Evolutionary conservation across 2,797 vertebrate species (phyloP), one percentile per base, ranked within the genome.

Genomic region (Labeo calbasu): DNA sequence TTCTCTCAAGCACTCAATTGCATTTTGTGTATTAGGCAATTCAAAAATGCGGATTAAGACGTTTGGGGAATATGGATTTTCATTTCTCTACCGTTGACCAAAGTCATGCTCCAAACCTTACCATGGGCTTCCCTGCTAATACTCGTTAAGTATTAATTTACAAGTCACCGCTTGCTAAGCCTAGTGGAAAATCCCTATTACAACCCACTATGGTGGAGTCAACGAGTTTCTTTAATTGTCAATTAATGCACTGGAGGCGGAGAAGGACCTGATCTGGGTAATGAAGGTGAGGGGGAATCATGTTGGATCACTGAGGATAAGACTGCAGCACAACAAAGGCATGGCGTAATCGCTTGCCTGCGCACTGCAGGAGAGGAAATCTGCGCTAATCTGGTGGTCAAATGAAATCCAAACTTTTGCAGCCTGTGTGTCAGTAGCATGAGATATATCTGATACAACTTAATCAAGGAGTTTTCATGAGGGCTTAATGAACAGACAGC

Each of bases 191-290:
- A 93, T 92, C 93, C 91, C 88, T 90, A 86, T 87, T 86, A 88
- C 82, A 86, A 86, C 76, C 79, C 75, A 51, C 84, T 88, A 89
- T 90, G 89, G 92, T 89, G 88, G 88, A 91, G 48, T 87, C 88
- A 85, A 77, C 88, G 89, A 89, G 88, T 92, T 90, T 91, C 90
- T 92, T 94, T 94, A 94, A 94, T 95, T 94, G 93, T 92, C 94
- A 91, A 93, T 94, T 94, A 94, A 94, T 91, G 93, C 87, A 66
- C 85, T 83, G 84, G 85, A 71, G 87, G 76, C 86, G 71, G 80
- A 76, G 83, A 87, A 84, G 75, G 82, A 81, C 82, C 25, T 55
- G 86, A 75, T 86, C 88, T 87, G 81, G 32, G 84, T 88, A 89
- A 89, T 86, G 86, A 89, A 89, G 88, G 87, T 87, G 87, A 88